Evolutionary conservation across 1,140 invertebrate genomes (phyloP).

Genomic region (Xylocopa sonorina): DNA sequence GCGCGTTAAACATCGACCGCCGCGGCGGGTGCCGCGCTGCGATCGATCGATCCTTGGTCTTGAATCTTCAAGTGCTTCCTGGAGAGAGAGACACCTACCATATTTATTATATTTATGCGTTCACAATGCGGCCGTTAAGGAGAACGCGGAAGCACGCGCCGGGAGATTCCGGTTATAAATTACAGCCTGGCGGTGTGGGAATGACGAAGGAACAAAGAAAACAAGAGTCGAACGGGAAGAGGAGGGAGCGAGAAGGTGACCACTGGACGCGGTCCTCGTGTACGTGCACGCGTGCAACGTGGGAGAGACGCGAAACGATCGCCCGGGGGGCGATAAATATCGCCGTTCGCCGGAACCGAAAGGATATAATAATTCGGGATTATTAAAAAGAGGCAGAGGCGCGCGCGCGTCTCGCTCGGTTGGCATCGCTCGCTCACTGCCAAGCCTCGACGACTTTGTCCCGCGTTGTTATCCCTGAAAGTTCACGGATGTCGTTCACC

Average conservation of each 20-base stretch:
- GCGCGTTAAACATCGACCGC: slow-evolving; percentile 18
- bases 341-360: background rate
- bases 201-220: background rate
- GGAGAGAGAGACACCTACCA: slow-evolving; percentile 59
- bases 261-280: slow-evolving; percentile 17
- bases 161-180: slow-evolving; percentile 73
- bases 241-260: slow-evolving; percentile 12
- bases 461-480: slow-evolving; percentile 60
- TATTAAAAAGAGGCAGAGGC: background rate
- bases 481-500: slow-evolving; percentile 51
- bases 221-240: background rate
- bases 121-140: slow-evolving; percentile 68
- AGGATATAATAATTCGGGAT: slow-evolving; percentile 9
- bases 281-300: background rate
- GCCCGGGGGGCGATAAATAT: slow-evolving; percentile 9
- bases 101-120: slow-evolving; percentile 70
- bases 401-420: background rate
- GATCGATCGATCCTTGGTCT: slow-evolving; percentile 61
- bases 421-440: background rate
- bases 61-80: slow-evolving; percentile 62
- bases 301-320: background rate
- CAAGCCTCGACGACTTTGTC: slow-evolving; percentile 13
- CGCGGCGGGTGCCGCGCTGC: background rate
- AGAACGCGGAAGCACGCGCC: slow-evolving; percentile 68
- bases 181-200: slow-evolving; percentile 18